Evolutionary conservation across 2,888 invertebrate species (phyloP).

Genomic region (Oscheius sp.): DNA sequence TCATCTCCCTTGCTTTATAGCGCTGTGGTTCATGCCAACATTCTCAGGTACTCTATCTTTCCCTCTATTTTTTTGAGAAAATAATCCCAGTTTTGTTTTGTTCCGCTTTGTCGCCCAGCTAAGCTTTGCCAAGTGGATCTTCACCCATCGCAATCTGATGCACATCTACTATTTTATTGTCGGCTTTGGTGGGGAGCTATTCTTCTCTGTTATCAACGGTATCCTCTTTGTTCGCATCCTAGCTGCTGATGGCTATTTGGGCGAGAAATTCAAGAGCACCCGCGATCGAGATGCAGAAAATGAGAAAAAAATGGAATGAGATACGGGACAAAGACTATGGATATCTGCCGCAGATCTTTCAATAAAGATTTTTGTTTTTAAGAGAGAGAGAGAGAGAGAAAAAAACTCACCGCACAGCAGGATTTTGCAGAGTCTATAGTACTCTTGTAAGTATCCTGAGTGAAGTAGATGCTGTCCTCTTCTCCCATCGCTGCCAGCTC

Average conservation of each 20-base stretch:
- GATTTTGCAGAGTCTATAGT: constrained; percentile 39
- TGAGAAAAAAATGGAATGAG: constrained; percentile 3
- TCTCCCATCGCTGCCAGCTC: constrained; percentile 29
- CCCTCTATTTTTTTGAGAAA: background rate
- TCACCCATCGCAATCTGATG: constrained; percentile 34
- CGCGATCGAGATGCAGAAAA: constrained; percentile 23
- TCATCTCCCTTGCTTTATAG: constrained; percentile 33
- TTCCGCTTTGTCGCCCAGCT: constrained; percentile 61
- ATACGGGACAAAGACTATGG: too few species aligned
- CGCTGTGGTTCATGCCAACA: constrained; percentile 50
- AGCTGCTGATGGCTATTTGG: constrained; percentile 60
- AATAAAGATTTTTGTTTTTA: constrained; percentile 21
- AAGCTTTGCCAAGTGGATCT: constrained; percentile 51
- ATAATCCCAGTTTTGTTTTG: constrained; percentile 51
- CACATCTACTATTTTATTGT: constrained; percentile 46
- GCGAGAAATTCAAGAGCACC: constrained; percentile 28
- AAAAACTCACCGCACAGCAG: constrained; percentile 38
- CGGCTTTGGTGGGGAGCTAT: constrained; percentile 45
- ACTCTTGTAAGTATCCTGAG: constrained; percentile 31
- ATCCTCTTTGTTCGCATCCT: constrained; percentile 59
- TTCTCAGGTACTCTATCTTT: constrained; percentile 44
- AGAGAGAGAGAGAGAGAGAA: too few species aligned
- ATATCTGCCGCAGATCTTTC: too few species aligned
- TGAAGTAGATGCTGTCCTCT: constrained; percentile 43
- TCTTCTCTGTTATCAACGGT: constrained; percentile 58